Conservation (phyloP, 2,888 invertebrate species). For the Cryptophagus acutangulus region DNA sequence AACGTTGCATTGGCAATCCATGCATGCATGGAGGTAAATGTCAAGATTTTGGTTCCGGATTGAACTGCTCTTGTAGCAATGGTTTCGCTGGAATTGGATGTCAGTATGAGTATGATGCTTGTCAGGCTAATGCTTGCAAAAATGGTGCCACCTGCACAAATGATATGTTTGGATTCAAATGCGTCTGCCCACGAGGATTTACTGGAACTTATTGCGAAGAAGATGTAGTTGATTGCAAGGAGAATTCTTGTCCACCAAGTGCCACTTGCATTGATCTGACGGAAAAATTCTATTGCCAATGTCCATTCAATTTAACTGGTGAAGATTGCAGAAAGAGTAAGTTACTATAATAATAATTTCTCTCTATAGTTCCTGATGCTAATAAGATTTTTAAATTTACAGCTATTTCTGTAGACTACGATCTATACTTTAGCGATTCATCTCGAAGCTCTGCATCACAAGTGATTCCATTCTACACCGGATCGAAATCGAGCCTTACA, state of each 20-base stretch:
- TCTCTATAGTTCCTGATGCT: slow-evolving; percentile 2
- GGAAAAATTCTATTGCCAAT: slow-evolving; percentile 89
- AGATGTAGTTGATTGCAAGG: slow-evolving; percentile 86
- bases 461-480: slow-evolving; percentile 84
- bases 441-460: slow-evolving; percentile 87
- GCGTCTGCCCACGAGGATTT: slow-evolving; percentile 77
- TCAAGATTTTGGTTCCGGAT: slow-evolving; percentile 90
- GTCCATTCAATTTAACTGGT: slow-evolving; percentile 94
- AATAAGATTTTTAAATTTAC: slow-evolving; percentile 42
- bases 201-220: slow-evolving; percentile 80
- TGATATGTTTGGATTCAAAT: slow-evolving; percentile 78
- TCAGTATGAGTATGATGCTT: slow-evolving; percentile 90
- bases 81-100: slow-evolving; percentile 74
- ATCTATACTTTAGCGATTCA: slow-evolving; percentile 90
- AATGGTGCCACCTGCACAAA: slow-evolving; percentile 91
- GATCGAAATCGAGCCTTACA: slow-evolving; percentile 72
- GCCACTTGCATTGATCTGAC: slow-evolving; percentile 89
- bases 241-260: slow-evolving; percentile 90
- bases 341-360: slow-evolving; percentile 26
- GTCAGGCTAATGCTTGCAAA: slow-evolving; percentile 82
- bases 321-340: slow-evolving; percentile 93
- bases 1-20: slow-evolving; percentile 87
- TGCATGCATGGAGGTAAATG: slow-evolving; percentile 96
- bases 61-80: slow-evolving; percentile 87
- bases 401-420: slow-evolving; percentile 98